Conservation (phyloP, 2,888 invertebrate species). For the Nymphalis urticae region DNA sequence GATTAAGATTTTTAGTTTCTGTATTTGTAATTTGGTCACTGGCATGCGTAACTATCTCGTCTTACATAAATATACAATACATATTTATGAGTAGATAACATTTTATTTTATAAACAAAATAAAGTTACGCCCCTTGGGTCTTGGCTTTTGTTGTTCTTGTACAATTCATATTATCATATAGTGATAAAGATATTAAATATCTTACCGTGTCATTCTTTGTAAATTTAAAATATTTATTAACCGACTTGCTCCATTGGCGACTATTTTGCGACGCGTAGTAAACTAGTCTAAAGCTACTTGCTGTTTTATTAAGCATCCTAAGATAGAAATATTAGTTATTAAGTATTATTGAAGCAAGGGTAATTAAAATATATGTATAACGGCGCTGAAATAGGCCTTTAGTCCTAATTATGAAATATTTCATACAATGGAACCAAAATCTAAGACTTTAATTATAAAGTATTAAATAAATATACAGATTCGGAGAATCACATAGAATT, state of each 20-base stretch:
- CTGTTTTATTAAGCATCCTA: conserved; percentile 76
- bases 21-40: background rate
- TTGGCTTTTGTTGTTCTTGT: background rate
- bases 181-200: background rate
- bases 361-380: too few relatives aligned
- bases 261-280: conserved; percentile 79
- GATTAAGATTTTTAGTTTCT: background rate
- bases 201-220: conserved; percentile 66
- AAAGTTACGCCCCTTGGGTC: too few relatives aligned
- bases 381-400: too few relatives aligned
- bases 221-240: conserved; percentile 54
- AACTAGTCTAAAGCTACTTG: conserved; percentile 78
- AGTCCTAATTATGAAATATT: too few relatives aligned
- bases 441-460: background rate
- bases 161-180: background rate
- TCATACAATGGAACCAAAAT: too few relatives aligned
- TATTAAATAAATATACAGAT: background rate
- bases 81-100: too few relatives aligned
- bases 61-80: too few relatives aligned
- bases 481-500: too few relatives aligned
- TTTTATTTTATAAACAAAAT: too few relatives aligned
- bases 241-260: conserved; percentile 45
- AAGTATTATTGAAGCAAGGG: too few relatives aligned
- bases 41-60: too few relatives aligned
- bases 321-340: conserved; percentile 31